Evolutionary conservation across 2,113 vertebrate species (phyloP).

Genomic region (Aix galericulata): DNA sequence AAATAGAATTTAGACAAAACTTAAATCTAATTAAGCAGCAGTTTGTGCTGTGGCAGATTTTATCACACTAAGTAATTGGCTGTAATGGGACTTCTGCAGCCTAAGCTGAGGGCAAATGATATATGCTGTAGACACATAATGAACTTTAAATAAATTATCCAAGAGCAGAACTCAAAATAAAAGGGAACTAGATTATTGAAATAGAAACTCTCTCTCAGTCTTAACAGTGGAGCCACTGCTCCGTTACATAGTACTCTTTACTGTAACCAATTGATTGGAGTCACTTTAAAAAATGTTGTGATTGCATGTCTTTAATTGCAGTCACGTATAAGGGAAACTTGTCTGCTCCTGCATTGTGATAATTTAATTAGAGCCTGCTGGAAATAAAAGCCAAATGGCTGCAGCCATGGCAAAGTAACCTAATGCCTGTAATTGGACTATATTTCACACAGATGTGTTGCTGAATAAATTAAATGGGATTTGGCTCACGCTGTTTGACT

Average conservation of each 20-base stretch:
- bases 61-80: conserved; percentile 67
- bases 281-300: conserved; percentile 57
- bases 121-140: conserved; percentile 42
- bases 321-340: conserved; percentile 46
- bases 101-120: conserved; percentile 39
- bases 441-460: conserved; percentile 60
- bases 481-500: not conserved
- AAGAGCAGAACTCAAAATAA: not conserved
- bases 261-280: conserved; percentile 58
- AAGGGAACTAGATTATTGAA: conserved; percentile 42
- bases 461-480: conserved; percentile 54
- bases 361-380: conserved; percentile 63
- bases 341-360: conserved; percentile 47
- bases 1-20: conserved; percentile 45
- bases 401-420: conserved; percentile 49
- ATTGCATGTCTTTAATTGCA: conserved; percentile 61
- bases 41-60: conserved; percentile 58
- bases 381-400: conserved; percentile 63
- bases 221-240: not conserved
- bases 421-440: conserved; percentile 59
- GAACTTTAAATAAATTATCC: conserved; percentile 68
- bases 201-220: conserved; percentile 27
- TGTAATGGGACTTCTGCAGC: conserved; percentile 53
- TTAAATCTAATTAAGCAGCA: conserved; percentile 56
- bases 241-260: conserved; percentile 38